These are phyloP conservation scores for Labeo rohita DNA, from an alignment of 2,113 vertebrate genomes.

Conservation along the genomic window DNA sequence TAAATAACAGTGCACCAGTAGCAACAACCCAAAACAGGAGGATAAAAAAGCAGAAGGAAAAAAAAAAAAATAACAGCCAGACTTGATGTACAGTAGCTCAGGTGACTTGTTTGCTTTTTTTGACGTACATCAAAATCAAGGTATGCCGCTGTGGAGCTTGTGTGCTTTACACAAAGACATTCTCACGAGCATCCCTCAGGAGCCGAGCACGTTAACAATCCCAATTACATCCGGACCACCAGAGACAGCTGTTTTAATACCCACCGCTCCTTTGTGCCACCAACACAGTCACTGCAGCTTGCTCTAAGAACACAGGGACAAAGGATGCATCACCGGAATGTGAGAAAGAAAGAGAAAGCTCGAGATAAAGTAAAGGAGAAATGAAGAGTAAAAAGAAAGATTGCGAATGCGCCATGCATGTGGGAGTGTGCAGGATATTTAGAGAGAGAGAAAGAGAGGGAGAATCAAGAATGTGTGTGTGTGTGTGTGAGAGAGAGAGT, in stretches of 20 bases:
- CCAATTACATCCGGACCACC: conserved; percentile 82
- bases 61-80: conserved; percentile 59
- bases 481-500: conserved; percentile 12
- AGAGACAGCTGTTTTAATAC: conserved; percentile 83
- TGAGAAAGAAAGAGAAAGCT: conserved; percentile 52
- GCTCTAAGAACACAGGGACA: conserved; percentile 61
- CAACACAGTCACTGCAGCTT: conserved; percentile 70
- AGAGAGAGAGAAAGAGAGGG: conserved; percentile 54
- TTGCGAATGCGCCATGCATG: neutral
- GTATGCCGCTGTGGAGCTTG: conserved; percentile 70
- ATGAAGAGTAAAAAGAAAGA: conserved; percentile 33
- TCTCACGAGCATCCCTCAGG: conserved; percentile 75
- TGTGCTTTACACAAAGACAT: conserved; percentile 80
- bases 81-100: conserved; percentile 72
- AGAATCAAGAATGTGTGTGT: conserved; percentile 27
- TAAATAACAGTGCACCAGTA: conserved; percentile 61
- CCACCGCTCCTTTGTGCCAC: conserved; percentile 71
- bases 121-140: conserved; percentile 72
- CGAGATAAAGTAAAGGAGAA: conserved; percentile 50
- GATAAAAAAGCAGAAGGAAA: conserved; percentile 20
- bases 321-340: conserved; percentile 40
- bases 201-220: conserved; percentile 81
- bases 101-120: conserved; percentile 72
- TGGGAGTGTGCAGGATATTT: conserved; percentile 25
- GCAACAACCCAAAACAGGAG: conserved; percentile 56